Percentiles rank a stretch among this genome's conserved stretches.
Evolutionary conservation across 2,113 vertebrate species (phyloP).

Genomic region (Tautogolabrus adspersus): DNA sequence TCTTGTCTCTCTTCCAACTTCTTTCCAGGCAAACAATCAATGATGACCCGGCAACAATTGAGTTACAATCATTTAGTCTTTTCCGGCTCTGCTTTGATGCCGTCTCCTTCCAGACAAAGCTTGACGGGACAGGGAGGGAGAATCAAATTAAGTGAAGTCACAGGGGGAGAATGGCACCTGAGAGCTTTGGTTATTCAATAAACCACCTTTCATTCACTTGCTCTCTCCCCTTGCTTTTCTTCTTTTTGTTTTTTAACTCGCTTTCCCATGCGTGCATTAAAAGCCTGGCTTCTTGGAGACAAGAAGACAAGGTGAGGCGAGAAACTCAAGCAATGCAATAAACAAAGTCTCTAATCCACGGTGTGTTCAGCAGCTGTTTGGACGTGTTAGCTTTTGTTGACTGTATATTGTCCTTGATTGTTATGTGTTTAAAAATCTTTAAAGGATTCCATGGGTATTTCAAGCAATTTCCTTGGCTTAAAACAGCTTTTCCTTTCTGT

Average conservation of each 20-base stretch:
- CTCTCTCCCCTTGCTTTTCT: conserved; percentile 23
- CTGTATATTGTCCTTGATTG: conserved; percentile 34
- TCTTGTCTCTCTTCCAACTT: conserved; percentile 73
- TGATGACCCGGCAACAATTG: conserved; percentile 74
- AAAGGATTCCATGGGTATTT: conserved; percentile 60
- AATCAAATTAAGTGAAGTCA: conserved; percentile 77
- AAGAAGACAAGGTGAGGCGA: conserved; percentile 59
- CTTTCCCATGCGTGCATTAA: conserved; percentile 42
- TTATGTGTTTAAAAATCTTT: conserved; percentile 49
- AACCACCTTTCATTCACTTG: conserved; percentile 68
- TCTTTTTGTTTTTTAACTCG: conserved; percentile 35
- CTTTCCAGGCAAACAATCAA: conserved; percentile 79
- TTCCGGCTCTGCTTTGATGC: conserved; percentile 78
- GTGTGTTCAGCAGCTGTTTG: conserved; percentile 31
- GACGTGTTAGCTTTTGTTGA: conserved; percentile 32
- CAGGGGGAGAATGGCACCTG: conserved; percentile 72
- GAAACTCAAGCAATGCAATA: conserved; percentile 20
- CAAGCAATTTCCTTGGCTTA: conserved; percentile 32
- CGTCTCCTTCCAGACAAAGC: conserved; percentile 67
- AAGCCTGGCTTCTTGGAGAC: conserved; percentile 54
- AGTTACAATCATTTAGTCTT: conserved; percentile 80
- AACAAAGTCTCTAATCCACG: conserved; percentile 38
- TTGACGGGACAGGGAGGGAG: conserved; percentile 58
- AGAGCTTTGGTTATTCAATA: conserved; percentile 79
- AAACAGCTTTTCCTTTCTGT: conserved; percentile 34